These are phyloP conservation scores for Pedicia rivosa DNA, from an alignment of 2,888 invertebrate genomes.

Conservation along the genomic window DNA sequence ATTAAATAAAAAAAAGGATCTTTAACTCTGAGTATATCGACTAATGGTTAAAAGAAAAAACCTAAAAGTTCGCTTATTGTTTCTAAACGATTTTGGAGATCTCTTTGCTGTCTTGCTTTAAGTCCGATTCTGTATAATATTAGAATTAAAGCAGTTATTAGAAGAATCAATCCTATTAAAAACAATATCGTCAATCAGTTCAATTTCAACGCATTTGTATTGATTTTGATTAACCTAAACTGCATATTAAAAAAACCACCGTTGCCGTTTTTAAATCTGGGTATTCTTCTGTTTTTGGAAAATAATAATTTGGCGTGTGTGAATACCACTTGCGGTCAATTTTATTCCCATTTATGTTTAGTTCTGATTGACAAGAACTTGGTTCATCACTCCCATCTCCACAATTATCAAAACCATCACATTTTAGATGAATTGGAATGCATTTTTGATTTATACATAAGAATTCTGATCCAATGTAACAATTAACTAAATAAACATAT, in stretches of 20 bases:
- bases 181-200: constrained; percentile 25
- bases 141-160: constrained; percentile 44
- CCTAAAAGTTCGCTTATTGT: constrained; percentile 52
- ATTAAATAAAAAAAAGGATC: background rate
- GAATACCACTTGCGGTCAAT: constrained; percentile 43
- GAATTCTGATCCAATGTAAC: constrained; percentile 49
- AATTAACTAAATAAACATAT: constrained; percentile 29
- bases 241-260: constrained; percentile 44
- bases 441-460: constrained; percentile 56
- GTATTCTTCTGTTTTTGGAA: constrained; percentile 48
- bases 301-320: constrained; percentile 54
- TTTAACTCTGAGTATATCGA: constrained; percentile 1
- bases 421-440: constrained; percentile 45
- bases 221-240: too few relatives aligned
- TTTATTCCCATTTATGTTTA: background rate
- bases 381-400: constrained; percentile 57
- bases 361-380: constrained; percentile 38
- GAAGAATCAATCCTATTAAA: constrained; percentile 41
- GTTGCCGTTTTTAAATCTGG: constrained; percentile 49
- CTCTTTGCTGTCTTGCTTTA: constrained; percentile 41
- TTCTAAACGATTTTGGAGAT: constrained; percentile 47
- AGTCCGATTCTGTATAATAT: constrained; percentile 45
- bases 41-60: constrained; percentile 17
- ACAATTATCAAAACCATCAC: constrained; percentile 63
- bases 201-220: constrained; percentile 11